Base-by-base conservation (phyloP, 2,888 invertebrate species). In the Troides aeacus region DNA sequence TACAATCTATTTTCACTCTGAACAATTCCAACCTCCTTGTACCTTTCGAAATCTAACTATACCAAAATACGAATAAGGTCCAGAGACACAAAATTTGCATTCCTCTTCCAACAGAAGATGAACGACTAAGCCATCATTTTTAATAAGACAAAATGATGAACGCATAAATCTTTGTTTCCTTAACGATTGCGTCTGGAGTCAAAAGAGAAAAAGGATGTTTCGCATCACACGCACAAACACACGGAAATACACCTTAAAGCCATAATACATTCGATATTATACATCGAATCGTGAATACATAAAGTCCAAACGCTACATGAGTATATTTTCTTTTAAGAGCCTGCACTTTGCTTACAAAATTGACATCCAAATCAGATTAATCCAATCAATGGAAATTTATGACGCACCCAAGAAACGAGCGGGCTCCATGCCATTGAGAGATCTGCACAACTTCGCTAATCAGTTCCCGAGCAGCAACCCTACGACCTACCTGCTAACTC, bases 351-450 rank as follows among this genome's bases (percentile, higher is more conserved):
- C 84, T 84, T 86, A 85, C 89, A 87, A 92, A 92, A 89, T 90
- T 90, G 90, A 90, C 91, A 90, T 88, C 86, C 89, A 92, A 92
- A 93, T 93, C 93, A 92, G 93, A 93, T 93, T 92, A 93, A 91
- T 90, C 92, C 92, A 90, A 93, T 92, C 92, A 93, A 90, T 90
- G 90, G 84, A 88, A 89, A 93, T 93, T 93, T 93, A 93, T 93
- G 93, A 93, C 89, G 90, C 91, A 88, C 88, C 87, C 87, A 78
- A 82, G 86, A 24, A 86, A 82, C 87, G 85, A 82, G 84, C 87
- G 81, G 76, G 78, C 75, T 72, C 79, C 80, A 77, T 79, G 83
- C 86, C 88, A 86, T 87, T 87, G 87, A 89, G 87, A 88, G 87
- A 87, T 89, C 87, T 81, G 83, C 77, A 75, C 74, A 76, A 80